Percentiles rank a stretch among this genome's conserved stretches.
Evolutionary conservation across 1,140 invertebrate genomes (phyloP).

Genomic region (Diachasma alloeum): DNA sequence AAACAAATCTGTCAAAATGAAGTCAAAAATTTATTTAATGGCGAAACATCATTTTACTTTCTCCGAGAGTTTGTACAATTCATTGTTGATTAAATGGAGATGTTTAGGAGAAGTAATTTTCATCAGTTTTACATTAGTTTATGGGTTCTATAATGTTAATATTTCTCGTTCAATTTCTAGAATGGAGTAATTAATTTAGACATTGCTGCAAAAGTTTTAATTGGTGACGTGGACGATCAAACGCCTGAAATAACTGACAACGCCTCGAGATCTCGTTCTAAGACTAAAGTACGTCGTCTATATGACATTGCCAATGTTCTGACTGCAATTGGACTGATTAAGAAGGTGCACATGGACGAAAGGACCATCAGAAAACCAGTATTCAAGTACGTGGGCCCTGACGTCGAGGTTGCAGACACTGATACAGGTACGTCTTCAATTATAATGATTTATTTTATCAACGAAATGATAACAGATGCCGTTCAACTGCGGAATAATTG

Average conservation of each 20-base stretch:
- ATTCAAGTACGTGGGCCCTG: constrained; percentile 74
- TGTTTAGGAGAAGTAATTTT: no score
- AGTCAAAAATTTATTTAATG: constrained; percentile 22
- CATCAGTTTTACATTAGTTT: no score
- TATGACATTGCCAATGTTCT: constrained; percentile 82
- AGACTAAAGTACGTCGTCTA: constrained; percentile 75
- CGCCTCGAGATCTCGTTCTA: constrained; percentile 64
- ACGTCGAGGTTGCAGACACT: constrained; percentile 40
- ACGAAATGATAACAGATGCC: no score
- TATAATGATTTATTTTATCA: not conserved
- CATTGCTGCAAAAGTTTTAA: constrained; percentile 73
- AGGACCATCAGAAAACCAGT: constrained; percentile 72
- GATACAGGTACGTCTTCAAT: constrained; percentile 27
- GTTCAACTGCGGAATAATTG: not conserved
- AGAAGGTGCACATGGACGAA: constrained; percentile 69
- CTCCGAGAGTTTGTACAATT: no score
- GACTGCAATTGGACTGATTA: constrained; percentile 73
- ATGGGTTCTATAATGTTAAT: not conserved
- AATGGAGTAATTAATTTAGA: constrained; percentile 74
- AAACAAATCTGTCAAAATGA: no score
- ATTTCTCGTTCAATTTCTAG: constrained; percentile 56
- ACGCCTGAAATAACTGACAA: constrained; percentile 49
- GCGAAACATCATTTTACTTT: not conserved
- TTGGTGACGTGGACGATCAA: constrained; percentile 63
- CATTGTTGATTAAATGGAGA: no score